Percentiles rank a stretch among this genome's conserved stretches.
These are phyloP conservation scores for Philaenus spumarius DNA, from an alignment of 1,140 invertebrate genomes.

Conservation along the genomic window DNA sequence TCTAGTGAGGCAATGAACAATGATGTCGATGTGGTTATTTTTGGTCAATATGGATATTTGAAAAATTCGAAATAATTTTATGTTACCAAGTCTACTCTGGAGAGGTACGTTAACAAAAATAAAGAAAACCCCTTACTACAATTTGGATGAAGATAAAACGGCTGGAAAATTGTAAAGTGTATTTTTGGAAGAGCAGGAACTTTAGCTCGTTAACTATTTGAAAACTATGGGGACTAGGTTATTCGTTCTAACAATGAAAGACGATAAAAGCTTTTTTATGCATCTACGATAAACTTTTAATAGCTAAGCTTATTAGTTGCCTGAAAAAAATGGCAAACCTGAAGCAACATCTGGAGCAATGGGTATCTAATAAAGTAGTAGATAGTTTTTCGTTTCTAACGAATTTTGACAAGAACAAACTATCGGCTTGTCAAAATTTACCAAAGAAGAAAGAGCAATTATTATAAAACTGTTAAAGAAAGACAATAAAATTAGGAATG, in stretches of 20 bases:
- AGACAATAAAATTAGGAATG: no score
- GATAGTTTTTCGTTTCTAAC: neutral
- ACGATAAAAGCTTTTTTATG: no score
- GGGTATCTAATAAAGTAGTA: slow-evolving; percentile 1
- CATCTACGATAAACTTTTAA: no score
- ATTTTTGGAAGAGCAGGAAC: neutral
- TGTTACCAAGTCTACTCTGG: neutral
- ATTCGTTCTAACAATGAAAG: neutral
- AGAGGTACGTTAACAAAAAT: no score
- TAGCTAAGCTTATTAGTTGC: neutral
- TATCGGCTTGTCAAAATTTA: no score
- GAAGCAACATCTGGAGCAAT: slow-evolving; percentile 21
- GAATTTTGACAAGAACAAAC: neutral
- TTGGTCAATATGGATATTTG: neutral
- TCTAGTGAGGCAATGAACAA: neutral
- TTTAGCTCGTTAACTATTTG: no score
- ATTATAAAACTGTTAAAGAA: no score
- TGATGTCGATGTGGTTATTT: neutral
- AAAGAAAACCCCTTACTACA: no score
- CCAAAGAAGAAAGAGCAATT: no score
- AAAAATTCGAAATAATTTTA: neutral
- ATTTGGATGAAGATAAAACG: no score
- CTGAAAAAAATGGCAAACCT: neutral
- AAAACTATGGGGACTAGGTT: neutral
- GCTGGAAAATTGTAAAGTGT: neutral